phyloP scores from a whole-genome alignment of 2,888 invertebrate species.

The Colostygia pectinataria region DNA sequence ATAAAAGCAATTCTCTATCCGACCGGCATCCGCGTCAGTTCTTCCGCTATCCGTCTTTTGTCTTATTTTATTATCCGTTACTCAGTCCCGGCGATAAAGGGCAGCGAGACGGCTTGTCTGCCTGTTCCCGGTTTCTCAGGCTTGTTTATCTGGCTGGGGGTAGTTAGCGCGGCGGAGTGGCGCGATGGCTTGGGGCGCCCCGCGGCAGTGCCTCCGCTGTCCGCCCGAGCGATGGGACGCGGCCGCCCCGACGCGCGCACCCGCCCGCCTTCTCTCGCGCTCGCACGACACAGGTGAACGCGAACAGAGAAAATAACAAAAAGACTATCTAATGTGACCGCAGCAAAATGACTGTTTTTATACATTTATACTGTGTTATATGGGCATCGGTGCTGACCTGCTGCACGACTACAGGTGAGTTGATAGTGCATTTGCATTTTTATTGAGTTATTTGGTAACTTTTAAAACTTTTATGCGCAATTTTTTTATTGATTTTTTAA shows the following conservation, averaged over 20 bases:
- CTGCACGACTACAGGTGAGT: slow-evolving; percentile 76
- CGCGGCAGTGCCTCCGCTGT: slow-evolving; percentile 69
- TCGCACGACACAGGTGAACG: slow-evolving; percentile 64
- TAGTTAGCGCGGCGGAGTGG: slow-evolving; percentile 59
- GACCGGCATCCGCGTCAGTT: slow-evolving; percentile 44
- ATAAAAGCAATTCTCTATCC: slow-evolving; percentile 31
- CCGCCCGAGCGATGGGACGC: slow-evolving; percentile 72
- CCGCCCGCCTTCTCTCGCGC: slow-evolving; percentile 48
- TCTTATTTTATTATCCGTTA: slow-evolving; percentile 75
- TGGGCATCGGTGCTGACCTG: slow-evolving; percentile 71
- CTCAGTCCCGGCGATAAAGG: slow-evolving; percentile 65
- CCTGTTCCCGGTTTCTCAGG: slow-evolving; percentile 75
- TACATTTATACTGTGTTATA: slow-evolving; percentile 78
- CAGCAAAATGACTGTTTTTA: slow-evolving; percentile 78
- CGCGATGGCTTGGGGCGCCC: slow-evolving; percentile 49
- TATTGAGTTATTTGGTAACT: slow-evolving; percentile 60
- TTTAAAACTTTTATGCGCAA: slow-evolving; percentile 55
- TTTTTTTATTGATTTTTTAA: slow-evolving; percentile 40
- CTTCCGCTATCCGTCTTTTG: slow-evolving; percentile 68
- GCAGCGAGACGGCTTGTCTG: slow-evolving; percentile 81
- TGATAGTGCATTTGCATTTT: slow-evolving; percentile 69
- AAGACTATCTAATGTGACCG: slow-evolving; percentile 53
- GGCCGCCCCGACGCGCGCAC: slow-evolving; percentile 61
- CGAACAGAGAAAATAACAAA: slow-evolving; percentile 36
- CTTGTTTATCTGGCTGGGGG: slow-evolving; percentile 78